phyloP scores from a whole-genome alignment of 1,140 invertebrate species.

The Eumeta japonica region DNA sequence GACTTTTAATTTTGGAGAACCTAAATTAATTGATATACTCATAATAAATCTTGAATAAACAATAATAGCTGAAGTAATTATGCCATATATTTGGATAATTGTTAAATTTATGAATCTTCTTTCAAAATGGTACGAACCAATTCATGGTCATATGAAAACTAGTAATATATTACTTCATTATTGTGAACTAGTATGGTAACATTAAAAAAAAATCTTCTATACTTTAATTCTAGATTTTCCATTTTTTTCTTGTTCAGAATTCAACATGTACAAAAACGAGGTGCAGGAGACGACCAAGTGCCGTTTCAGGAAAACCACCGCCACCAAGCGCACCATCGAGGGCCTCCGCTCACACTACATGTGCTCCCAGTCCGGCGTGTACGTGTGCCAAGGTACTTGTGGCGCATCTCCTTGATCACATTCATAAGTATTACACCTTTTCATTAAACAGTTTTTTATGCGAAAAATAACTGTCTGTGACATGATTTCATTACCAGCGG shows the following conservation, averaged over 20 bases:
- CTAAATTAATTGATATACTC: too few species aligned
- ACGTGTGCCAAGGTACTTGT: slow-evolving; percentile 48
- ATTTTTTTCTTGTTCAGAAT: slow-evolving; percentile 23
- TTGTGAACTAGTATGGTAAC: too few species aligned
- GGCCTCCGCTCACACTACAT: slow-evolving; percentile 46
- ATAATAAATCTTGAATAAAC: too few species aligned
- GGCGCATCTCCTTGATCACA: neutral
- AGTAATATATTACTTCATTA: too few species aligned
- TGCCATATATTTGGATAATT: too few species aligned
- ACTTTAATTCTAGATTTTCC: neutral
- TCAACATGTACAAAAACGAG: slow-evolving; percentile 41
- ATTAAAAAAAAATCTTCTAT: too few species aligned
- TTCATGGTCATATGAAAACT: too few species aligned
- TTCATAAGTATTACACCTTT: neutral
- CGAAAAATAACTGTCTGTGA: neutral
- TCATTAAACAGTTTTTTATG: neutral
- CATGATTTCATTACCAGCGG: too few species aligned
- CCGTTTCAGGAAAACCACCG: slow-evolving; percentile 42
- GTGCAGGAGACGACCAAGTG: slow-evolving; percentile 46
- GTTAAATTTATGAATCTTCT: too few species aligned
- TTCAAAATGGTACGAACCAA: too few species aligned
- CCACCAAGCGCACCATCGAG: slow-evolving; percentile 48
- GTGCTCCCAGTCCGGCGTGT: slow-evolving; percentile 46
- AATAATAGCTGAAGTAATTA: too few species aligned
- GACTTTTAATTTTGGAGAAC: too few species aligned